Percentiles rank a stretch among this genome's conserved stretches.
Evolutionary conservation across 2,888 invertebrate genomes (phyloP).

Genomic region (Stenolophus ochropezus): DNA sequence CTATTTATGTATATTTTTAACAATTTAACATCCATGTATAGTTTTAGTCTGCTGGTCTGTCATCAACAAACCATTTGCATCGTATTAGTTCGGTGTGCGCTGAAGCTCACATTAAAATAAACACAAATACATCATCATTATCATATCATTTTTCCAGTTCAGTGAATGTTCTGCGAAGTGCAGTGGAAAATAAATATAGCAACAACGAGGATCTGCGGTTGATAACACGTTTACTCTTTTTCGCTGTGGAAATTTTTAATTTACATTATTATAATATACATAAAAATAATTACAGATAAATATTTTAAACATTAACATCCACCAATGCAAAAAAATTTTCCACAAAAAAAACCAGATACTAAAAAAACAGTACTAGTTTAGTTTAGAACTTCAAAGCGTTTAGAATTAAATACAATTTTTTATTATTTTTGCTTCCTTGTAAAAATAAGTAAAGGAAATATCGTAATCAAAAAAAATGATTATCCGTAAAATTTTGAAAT

Average conservation of each 20-base stretch:
- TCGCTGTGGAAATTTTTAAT: conserved; percentile 8
- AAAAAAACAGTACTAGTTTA: too few species aligned
- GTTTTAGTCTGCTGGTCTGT: neutral
- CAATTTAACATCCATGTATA: neutral
- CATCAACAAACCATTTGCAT: neutral
- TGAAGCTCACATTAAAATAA: conserved; percentile 4
- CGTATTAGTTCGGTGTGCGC: neutral
- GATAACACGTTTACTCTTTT: conserved; percentile 17
- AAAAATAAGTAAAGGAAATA: too few species aligned
- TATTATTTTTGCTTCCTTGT: too few species aligned
- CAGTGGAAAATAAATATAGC: conserved; percentile 32
- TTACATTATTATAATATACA: too few species aligned
- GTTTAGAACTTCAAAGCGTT: too few species aligned
- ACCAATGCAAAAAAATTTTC: too few species aligned
- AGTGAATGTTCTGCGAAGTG: conserved; percentile 14
- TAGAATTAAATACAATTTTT: too few species aligned
- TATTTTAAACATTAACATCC: too few species aligned
- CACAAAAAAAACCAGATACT: too few species aligned
- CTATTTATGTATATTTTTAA: neutral
- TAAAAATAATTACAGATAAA: too few species aligned
- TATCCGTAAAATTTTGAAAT: too few species aligned
- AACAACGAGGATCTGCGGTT: conserved; percentile 10
- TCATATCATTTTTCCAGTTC: conserved; percentile 39
- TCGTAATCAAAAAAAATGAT: too few species aligned
- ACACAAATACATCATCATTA: conserved; percentile 34